These are phyloP conservation scores for Callocephalon fimbriatum DNA, from an alignment of 2,113 vertebrate species.

Conservation along the genomic window DNA sequence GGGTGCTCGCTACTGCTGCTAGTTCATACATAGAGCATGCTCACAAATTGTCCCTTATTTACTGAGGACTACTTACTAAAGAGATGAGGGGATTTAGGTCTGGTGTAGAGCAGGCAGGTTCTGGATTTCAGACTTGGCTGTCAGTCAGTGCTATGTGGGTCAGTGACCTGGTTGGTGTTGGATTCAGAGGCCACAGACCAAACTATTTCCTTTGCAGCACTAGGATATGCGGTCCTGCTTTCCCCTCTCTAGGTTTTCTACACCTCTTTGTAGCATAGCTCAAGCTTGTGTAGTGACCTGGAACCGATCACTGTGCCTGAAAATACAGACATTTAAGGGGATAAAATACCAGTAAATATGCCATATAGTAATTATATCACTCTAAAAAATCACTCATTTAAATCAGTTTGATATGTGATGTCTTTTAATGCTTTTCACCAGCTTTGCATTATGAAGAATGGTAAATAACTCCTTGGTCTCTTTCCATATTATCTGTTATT, in stretches of 20 bases:
- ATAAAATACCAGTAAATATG: background rate
- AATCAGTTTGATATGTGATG: background rate
- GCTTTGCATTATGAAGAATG: background rate
- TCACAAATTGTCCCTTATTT: background rate
- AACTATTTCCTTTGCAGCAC: background rate
- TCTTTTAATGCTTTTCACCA: background rate
- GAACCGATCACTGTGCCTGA: background rate
- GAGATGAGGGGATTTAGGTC: rapidly evolving
- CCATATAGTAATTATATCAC: background rate
- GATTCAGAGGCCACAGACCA: background rate
- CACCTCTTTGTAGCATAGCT: background rate
- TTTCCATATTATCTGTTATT: background rate
- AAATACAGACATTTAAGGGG: background rate
- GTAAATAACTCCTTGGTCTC: background rate
- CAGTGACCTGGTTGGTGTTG: rapidly evolving
- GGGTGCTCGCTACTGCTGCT: background rate
- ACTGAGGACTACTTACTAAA: background rate
- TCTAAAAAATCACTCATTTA: background rate
- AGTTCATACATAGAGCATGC: rapidly evolving
- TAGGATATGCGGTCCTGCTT: background rate
- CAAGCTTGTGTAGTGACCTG: background rate
- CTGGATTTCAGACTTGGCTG: background rate
- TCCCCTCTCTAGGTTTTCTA: background rate
- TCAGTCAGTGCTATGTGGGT: background rate
- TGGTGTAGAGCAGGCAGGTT: background rate